These are phyloP conservation scores for Pteromalus puparum DNA, from an alignment of 1,140 invertebrate species.

Conservation along the genomic window DNA sequence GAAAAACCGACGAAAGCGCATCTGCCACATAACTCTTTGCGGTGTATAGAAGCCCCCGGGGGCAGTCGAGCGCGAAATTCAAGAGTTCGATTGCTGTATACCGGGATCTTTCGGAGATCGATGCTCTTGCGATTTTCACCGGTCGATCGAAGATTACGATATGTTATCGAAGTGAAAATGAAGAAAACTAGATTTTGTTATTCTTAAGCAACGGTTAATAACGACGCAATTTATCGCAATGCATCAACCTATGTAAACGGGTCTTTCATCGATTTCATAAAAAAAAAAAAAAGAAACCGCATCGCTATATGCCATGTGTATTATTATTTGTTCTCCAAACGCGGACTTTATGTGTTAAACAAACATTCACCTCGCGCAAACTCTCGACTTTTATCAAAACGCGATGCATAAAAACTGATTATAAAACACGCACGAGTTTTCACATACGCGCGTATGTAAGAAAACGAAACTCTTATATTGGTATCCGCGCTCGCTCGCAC, in stretches of 20 bases:
- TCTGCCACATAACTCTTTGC: constrained; percentile 36
- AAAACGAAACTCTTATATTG: background rate
- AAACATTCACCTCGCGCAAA: background rate
- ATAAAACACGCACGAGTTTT: constrained; percentile 14
- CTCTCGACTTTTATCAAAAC: background rate
- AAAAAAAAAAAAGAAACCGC: background rate
- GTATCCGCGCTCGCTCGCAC: too few species aligned
- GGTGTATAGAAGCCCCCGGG: background rate
- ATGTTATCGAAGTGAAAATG: background rate
- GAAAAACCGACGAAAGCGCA: constrained; percentile 42
- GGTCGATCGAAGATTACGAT: too few species aligned
- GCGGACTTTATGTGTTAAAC: constrained; percentile 1
- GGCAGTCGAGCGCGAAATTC: constrained; percentile 17
- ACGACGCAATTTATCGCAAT: background rate
- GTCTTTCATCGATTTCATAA: background rate
- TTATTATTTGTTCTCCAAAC: background rate
- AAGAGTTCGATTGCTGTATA: background rate
- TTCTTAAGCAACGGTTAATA: background rate
- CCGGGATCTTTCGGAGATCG: background rate
- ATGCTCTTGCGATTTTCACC: too few species aligned
- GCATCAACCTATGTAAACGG: background rate
- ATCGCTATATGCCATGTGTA: background rate
- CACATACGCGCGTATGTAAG: background rate
- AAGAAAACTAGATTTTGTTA: background rate
- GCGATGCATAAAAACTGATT: constrained; percentile 35